These are phyloP conservation scores for Chiloscyllium punctatum DNA, from an alignment of 2,797 vertebrate genomes.

Conservation along the genomic window DNA sequence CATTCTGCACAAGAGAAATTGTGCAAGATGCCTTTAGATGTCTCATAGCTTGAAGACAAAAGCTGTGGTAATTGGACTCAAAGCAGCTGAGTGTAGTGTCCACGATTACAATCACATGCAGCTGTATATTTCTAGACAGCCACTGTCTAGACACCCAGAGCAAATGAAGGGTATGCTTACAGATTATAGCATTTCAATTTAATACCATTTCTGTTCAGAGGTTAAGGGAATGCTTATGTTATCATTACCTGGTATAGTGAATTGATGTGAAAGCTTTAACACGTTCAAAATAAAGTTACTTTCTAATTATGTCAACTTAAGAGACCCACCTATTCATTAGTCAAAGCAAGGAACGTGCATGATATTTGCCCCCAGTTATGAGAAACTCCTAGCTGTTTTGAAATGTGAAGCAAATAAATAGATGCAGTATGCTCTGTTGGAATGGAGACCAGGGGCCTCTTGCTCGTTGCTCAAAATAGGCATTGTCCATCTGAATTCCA, in stretches of 20 bases:
- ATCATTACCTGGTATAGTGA: not conserved
- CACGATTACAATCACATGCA: not conserved
- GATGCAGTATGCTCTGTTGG: not conserved
- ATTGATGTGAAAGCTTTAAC: not conserved
- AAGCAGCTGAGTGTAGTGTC: not conserved
- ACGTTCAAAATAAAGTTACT: constrained; percentile 3
- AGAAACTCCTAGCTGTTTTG: not conserved
- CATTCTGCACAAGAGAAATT: not conserved
- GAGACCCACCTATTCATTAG: not conserved
- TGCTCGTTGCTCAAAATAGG: not conserved
- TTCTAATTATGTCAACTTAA: not conserved
- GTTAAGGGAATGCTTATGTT: not conserved
- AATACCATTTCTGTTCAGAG: not conserved
- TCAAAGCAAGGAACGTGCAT: not conserved
- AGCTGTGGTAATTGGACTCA: not conserved
- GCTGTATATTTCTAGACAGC: constrained; percentile 14
- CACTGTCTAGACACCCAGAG: not conserved
- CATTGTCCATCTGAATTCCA: not conserved
- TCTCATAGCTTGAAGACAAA: not conserved
- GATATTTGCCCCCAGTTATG: not conserved
- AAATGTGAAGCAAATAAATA: not conserved
- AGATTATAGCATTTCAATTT: not conserved
- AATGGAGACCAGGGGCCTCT: not conserved
- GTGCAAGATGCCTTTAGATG: not conserved
- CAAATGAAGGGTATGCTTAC: not conserved